Conservation (phyloP, 2,113 vertebrate genomes). For the Andinoacara biseriatus region DNA sequence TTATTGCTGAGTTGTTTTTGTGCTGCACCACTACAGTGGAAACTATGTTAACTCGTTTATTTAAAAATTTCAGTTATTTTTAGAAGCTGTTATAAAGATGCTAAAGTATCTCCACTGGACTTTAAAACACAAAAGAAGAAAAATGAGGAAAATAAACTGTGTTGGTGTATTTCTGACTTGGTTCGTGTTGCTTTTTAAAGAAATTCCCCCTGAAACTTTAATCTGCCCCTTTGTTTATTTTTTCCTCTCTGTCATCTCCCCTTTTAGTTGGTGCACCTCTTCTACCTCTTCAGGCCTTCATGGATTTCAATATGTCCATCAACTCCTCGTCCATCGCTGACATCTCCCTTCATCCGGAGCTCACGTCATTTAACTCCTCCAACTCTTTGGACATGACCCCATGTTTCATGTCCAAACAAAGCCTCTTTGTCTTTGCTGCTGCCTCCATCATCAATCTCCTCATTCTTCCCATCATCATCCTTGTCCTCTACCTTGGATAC, state of each 20-base stretch:
- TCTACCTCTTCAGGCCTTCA: neutral
- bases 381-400: neutral
- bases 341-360: neutral
- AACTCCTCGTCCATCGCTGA: rapidly evolving
- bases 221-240: rapidly evolving
- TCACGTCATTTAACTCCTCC: neutral
- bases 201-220: neutral
- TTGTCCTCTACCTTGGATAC: neutral
- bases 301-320: neutral
- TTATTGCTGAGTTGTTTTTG: too few species aligned
- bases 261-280: neutral
- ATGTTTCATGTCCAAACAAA: neutral
- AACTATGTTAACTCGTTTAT: too few species aligned
- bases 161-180: neutral
- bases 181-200: neutral
- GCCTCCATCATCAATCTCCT: neutral
- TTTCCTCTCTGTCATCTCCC: neutral
- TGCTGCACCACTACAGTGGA: too few species aligned
- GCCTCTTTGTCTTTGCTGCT: neutral
- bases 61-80: too few species aligned
- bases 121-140: too few species aligned
- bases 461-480: neutral
- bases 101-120: too few species aligned
- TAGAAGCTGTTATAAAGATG: too few species aligned
- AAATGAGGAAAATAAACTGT: neutral